Evolutionary conservation across 64 coral and sea anemone species (phyloP), one percentile per base, ranked within the genome.

Genomic region (Orbicella faveolata): DNA sequence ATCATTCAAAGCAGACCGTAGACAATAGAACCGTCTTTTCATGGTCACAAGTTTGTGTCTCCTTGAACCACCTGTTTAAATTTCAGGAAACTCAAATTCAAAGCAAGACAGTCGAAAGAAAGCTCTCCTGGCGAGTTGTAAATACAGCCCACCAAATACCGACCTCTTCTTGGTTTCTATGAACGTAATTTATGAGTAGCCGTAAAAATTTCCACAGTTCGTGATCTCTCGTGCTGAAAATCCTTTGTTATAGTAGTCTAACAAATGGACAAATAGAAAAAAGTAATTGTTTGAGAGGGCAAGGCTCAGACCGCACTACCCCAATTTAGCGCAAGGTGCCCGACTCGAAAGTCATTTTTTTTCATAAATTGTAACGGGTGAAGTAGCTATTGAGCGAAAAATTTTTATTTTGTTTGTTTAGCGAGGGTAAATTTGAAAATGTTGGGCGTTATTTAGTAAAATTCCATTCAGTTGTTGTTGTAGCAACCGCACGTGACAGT

Each of bases 401-500:
- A 16, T 17, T 17, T 7, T 35, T 20, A 21, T 39, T 48, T 15
- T 85, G 65, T 85, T 85, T 85, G 64, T 85, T 72, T 53, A 23
- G 66, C 65, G 67, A 41, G 52, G 12, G 20, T 59, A 16, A 57
- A 72, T 21, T 5, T 52, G 17, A 6, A 48, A 85, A 72, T 44
- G 30, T 70, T 14, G 63, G 21, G 20, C 10, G 36, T 16, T 14
- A 85, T 37, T 41, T 33, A 44, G 25, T 10, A 37, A 85, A 72
- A 85, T 85, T 85, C 23, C 63, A 11, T 53, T 41, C 37, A 85
- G 82, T 85, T 85, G 82, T 85, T 85, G 82, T 85, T 85, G 82
- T 44, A 63, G 80, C 35, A 67, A 83, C 64, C 25, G 2, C 62
- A 85, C 36, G 82, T 72, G 82, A 52, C 21, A 25, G 52, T 72